Evolutionary conservation across 2,113 vertebrate genomes (phyloP).

Genomic region (Argyrosomus japonicus): DNA sequence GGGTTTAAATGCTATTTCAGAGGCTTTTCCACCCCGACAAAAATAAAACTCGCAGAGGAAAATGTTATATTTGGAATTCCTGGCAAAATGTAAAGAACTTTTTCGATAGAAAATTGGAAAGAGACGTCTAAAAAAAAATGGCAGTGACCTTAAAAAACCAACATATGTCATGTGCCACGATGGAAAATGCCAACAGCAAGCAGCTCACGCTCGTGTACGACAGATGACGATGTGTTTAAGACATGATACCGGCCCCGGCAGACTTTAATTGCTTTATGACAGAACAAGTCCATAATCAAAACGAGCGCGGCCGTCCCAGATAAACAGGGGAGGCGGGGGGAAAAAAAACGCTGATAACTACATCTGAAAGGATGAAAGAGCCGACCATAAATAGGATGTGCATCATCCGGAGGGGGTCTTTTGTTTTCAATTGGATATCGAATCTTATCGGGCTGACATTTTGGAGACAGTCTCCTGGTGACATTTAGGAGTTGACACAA

Average conservation of each 20-base stretch:
- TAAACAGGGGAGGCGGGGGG: slow-evolving; percentile 17
- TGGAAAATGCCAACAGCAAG: slow-evolving; percentile 44
- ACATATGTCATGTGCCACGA: neutral
- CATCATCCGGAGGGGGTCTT: slow-evolving; percentile 44
- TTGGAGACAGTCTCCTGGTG: slow-evolving; percentile 64
- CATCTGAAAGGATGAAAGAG: slow-evolving; percentile 56
- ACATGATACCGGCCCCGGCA: slow-evolving; percentile 37
- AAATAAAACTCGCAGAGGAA: neutral
- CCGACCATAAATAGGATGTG: slow-evolving; percentile 60
- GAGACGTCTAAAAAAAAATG: neutral
- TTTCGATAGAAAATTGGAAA: neutral
- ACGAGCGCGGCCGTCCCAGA: slow-evolving; percentile 30
- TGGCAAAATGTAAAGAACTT: slow-evolving; percentile 2
- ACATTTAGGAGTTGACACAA: slow-evolving; percentile 77
- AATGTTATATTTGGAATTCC: neutral
- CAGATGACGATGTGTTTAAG: slow-evolving; percentile 34
- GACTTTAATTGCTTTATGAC: slow-evolving; percentile 71
- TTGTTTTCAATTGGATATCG: slow-evolving; percentile 71
- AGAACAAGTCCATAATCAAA: slow-evolving; percentile 71
- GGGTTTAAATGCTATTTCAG: slow-evolving; percentile 25
- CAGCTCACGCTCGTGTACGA: neutral
- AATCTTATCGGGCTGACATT: slow-evolving; percentile 79
- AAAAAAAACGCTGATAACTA: slow-evolving; percentile 54
- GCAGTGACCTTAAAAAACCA: neutral
- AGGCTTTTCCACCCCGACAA: slow-evolving; percentile 25